These are phyloP conservation scores for Antennarius maculatus DNA, from an alignment of 2,797 vertebrate genomes.

Conservation along the genomic window DNA sequence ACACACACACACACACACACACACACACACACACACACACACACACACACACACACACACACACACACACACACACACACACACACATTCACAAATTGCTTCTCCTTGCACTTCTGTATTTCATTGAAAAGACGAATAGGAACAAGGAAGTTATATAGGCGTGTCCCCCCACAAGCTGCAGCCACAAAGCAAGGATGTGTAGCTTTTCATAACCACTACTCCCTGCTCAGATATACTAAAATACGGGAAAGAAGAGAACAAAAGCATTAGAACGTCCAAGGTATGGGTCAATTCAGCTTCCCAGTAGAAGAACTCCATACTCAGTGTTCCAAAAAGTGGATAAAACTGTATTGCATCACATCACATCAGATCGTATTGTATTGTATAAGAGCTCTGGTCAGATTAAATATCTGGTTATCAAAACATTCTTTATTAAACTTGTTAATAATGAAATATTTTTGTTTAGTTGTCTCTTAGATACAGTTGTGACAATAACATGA, in stretches of 20 bases:
- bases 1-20: slow-evolving; percentile 7
- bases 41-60: slow-evolving; percentile 14
- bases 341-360: no score
- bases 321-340: neutral
- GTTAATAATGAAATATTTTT: slow-evolving; percentile 5
- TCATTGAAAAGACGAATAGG: slow-evolving; percentile 24
- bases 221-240: neutral
- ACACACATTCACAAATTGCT: slow-evolving; percentile 19
- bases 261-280: slow-evolving; percentile 1
- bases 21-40: no score
- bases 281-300: slow-evolving; percentile 9
- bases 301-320: slow-evolving; percentile 32
- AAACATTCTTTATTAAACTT: neutral
- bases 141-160: slow-evolving; percentile 29
- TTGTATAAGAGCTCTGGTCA: no score
- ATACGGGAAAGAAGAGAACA: neutral
- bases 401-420: neutral
- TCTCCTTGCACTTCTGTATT: slow-evolving; percentile 32
- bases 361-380: no score
- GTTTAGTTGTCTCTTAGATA: neutral
- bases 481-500: neutral
- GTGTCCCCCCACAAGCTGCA: slow-evolving; percentile 24
- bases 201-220: slow-evolving; percentile 21
- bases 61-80: slow-evolving; percentile 20
- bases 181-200: slow-evolving; percentile 17